These are phyloP conservation scores for Augochlora pura DNA, from an alignment of 1,140 invertebrate species.

Conservation along the genomic window DNA sequence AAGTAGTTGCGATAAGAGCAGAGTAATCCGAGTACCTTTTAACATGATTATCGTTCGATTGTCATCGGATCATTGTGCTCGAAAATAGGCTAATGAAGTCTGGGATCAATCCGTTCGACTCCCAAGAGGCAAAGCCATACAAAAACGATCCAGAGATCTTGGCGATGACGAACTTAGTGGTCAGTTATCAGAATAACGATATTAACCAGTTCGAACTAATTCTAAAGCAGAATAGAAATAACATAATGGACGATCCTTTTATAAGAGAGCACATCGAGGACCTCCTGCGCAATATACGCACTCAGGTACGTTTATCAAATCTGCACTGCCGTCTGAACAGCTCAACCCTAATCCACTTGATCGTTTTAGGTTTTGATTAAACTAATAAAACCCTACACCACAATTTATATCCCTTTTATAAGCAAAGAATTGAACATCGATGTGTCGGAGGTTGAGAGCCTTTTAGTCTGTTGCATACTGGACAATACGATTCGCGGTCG, in stretches of 20 bases:
- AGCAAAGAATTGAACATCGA: slow-evolving; percentile 99
- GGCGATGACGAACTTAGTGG: slow-evolving; percentile 99
- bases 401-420: slow-evolving; percentile 99
- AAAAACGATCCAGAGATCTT: slow-evolving; percentile 99
- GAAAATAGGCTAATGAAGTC: slow-evolving; percentile 95
- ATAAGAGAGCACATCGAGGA: slow-evolving; percentile 99
- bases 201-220: slow-evolving; percentile 99
- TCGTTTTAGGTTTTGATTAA: slow-evolving; percentile 92
- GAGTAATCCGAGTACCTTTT: not conserved
- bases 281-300: slow-evolving; percentile 97
- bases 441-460: slow-evolving; percentile 96
- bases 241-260: slow-evolving; percentile 99
- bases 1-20: slow-evolving; percentile 55
- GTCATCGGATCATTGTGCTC: slow-evolving; percentile 48
- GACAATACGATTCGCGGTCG: slow-evolving; percentile 98
- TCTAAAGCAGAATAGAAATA: slow-evolving; percentile 95
- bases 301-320: slow-evolving; percentile 82
- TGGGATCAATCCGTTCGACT: slow-evolving; percentile 99
- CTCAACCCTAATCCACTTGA: not conserved
- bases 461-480: slow-evolving; percentile 99
- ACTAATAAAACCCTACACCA: slow-evolving; percentile 98
- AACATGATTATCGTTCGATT: not conserved
- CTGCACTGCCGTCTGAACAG: no score
- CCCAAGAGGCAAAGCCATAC: slow-evolving; percentile 99
- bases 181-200: slow-evolving; percentile 99